These are phyloP conservation scores for Nylanderia fulva DNA, from an alignment of 1,140 invertebrate genomes.

Conservation along the genomic window DNA sequence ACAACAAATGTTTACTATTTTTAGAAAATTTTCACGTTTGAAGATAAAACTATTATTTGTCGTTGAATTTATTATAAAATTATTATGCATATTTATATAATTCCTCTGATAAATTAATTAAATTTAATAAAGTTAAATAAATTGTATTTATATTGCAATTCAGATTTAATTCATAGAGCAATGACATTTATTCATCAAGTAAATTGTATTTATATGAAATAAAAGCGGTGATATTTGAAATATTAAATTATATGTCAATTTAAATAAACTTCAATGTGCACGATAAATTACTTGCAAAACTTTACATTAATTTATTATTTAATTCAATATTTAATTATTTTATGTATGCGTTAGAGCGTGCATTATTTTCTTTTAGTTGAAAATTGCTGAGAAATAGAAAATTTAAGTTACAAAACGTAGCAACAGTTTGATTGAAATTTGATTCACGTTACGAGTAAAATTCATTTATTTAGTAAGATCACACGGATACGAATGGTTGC, in stretches of 20 bases:
- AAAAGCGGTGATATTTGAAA: conserved; percentile 1
- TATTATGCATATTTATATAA: neutral
- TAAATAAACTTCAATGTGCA: neutral
- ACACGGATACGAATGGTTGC: conserved; percentile 39
- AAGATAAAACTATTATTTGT: conserved; percentile 10
- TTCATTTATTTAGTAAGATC: conserved; percentile 54
- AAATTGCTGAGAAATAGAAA: conserved; percentile 5
- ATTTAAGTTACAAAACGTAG: neutral
- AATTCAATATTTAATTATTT: conserved; percentile 1
- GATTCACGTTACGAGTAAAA: conserved; percentile 5
- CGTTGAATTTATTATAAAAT: neutral
- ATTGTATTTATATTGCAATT: neutral
- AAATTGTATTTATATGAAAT: conserved; percentile 37
- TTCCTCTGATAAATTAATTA: conserved; percentile 28
- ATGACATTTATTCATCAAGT: conserved; percentile 15
- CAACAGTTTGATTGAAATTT: conserved; percentile 26
- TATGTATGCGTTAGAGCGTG: neutral
- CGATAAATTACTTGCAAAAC: conserved; percentile 15
- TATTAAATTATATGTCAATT: conserved; percentile 28
- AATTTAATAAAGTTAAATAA: conserved; percentile 26
- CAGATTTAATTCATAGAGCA: conserved; percentile 24
- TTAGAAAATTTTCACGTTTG: neutral
- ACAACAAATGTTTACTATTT: neutral
- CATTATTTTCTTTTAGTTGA: neutral
- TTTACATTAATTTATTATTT: conserved; percentile 2